Percentiles rank a stretch among this genome's conserved stretches.
Conservation (phyloP, 2,113 vertebrate genomes). For the Atractosteus spatula region DNA sequence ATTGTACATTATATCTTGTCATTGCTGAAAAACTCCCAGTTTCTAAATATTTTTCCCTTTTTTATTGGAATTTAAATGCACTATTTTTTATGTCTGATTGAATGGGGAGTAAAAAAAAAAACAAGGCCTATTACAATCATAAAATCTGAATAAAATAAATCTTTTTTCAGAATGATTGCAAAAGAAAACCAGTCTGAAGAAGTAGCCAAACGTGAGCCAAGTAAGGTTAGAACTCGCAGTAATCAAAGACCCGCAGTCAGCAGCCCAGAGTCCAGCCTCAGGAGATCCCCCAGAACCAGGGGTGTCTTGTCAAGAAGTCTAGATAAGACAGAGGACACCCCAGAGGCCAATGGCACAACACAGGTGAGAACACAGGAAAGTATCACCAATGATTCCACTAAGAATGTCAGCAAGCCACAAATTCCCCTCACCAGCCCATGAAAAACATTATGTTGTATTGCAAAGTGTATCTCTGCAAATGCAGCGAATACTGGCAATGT, state of each 20-base stretch:
- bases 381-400: too few species aligned
- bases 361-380: conserved; percentile 4
- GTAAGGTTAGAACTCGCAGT: not conserved
- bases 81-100: too few species aligned
- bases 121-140: too few species aligned
- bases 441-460: not conserved
- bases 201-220: not conserved
- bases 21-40: too few species aligned
- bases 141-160: too few species aligned
- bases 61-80: too few species aligned
- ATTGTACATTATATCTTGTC: too few species aligned
- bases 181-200: not conserved
- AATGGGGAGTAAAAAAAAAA: too few species aligned
- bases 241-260: too few species aligned
- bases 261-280: too few species aligned
- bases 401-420: not conserved
- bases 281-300: not conserved
- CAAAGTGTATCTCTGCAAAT: not conserved
- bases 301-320: not conserved
- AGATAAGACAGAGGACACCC: not conserved
- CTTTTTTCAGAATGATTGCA: not conserved
- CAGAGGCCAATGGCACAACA: not conserved
- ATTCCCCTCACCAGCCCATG: not conserved
- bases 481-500: not conserved
- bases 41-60: too few species aligned